Evolutionary conservation across 2,113 vertebrate species (phyloP).

Genomic region (Tonatia bakeri): DNA sequence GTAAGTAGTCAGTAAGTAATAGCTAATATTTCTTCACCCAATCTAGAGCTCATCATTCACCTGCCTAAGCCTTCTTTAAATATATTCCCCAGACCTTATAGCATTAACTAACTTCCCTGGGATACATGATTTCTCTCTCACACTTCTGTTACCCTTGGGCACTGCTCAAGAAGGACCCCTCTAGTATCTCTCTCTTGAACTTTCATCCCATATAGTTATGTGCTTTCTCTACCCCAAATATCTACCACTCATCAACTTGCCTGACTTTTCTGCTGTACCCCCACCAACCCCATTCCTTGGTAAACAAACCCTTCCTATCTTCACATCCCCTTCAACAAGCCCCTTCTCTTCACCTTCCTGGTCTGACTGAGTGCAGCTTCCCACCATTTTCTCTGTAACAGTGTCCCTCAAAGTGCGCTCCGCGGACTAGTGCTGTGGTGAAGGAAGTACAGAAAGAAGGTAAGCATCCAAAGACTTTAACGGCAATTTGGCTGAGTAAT

Average conservation of each 20-base stretch:
- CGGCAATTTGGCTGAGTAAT: background rate
- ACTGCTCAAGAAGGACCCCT: background rate
- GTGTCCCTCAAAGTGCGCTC: background rate
- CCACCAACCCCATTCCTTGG: background rate
- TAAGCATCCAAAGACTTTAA: background rate
- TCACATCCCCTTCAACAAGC: background rate
- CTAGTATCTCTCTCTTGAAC: background rate
- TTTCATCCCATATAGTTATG: background rate
- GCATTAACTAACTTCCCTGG: background rate
- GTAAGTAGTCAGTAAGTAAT: background rate
- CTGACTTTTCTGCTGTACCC: background rate
- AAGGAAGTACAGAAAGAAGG: slow-evolving; percentile 13
- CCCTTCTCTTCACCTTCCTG: background rate
- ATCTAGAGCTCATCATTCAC: background rate
- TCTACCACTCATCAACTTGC: background rate
- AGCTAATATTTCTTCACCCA: background rate
- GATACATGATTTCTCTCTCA: background rate
- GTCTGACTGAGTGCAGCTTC: background rate
- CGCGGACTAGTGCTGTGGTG: background rate
- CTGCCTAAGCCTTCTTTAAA: slow-evolving; percentile 11
- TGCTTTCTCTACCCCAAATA: background rate
- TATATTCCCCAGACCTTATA: background rate
- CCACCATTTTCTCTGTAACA: slow-evolving; percentile 15
- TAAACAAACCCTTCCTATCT: background rate
- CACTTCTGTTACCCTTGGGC: background rate